phyloP scores from a whole-genome alignment of 1,140 invertebrate species.

The Caenorhabditis briggsae region DNA sequence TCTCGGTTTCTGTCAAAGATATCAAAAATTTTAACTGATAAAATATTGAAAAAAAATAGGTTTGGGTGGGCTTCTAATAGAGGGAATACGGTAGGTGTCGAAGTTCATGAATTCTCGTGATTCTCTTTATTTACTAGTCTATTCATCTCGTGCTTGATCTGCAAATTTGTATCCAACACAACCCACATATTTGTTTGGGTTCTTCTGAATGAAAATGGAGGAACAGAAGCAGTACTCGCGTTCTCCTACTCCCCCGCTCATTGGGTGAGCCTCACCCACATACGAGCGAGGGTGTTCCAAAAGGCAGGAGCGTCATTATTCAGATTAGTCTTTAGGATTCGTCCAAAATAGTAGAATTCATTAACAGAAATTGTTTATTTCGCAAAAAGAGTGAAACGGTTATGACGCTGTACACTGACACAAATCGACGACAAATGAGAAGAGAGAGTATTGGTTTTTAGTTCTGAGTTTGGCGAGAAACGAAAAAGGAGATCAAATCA shows the following conservation, averaged over 20 bases:
- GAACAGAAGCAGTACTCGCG: background rate
- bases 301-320: too few species aligned
- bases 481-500: conserved; percentile 8
- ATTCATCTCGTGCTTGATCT: background rate
- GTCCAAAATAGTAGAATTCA: too few species aligned
- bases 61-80: background rate
- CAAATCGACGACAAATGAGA: conserved; percentile 46
- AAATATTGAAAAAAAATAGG: too few species aligned
- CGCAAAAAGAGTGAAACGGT: conserved; percentile 28
- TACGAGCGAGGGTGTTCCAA: background rate
- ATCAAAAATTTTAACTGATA: too few species aligned
- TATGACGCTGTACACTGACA: conserved; percentile 51
- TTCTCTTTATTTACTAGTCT: background rate
- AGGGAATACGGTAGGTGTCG: background rate
- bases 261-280: background rate
- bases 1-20: too few species aligned
- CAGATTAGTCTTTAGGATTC: background rate
- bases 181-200: conserved; percentile 18
- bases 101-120: background rate
- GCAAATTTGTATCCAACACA: conserved; percentile 8
- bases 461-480: background rate
- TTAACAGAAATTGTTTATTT: conserved; percentile 42
- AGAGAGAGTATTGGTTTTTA: background rate
- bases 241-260: conserved; percentile 8
- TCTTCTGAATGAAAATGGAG: background rate